These are phyloP conservation scores for Salvelinus namaycush DNA, from an alignment of 2,113 vertebrate species.

Conservation along the genomic window DNA sequence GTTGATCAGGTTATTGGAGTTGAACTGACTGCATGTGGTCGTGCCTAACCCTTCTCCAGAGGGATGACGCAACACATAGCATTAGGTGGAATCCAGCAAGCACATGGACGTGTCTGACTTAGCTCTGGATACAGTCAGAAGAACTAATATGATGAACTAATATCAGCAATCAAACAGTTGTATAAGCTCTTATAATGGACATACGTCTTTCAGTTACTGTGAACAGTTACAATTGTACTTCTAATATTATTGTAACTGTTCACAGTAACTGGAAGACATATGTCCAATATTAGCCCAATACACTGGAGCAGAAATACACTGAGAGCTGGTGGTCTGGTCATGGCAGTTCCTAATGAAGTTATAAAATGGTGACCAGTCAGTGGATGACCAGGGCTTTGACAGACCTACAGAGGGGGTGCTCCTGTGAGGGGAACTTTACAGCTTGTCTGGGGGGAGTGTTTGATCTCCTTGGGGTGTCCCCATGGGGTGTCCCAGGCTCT, in stretches of 20 bases:
- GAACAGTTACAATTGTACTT: not conserved
- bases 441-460: slow-evolving; percentile 1
- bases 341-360: not conserved
- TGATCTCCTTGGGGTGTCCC: slow-evolving; percentile 18
- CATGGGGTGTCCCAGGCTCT: slow-evolving; percentile 33
- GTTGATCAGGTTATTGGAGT: not conserved
- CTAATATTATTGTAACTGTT: not conserved
- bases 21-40: not conserved
- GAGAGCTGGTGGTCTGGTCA: not conserved
- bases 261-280: not conserved
- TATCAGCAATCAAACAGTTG: too few species aligned
- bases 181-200: too few species aligned
- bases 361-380: not conserved
- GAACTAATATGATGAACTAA: too few species aligned
- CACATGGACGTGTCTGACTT: too few species aligned
- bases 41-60: too few species aligned
- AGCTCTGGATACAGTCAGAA: too few species aligned
- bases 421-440: not conserved
- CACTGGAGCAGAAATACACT: not conserved
- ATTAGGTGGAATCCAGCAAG: too few species aligned
- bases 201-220: not conserved
- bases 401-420: not conserved
- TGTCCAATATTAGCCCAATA: not conserved
- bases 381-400: not conserved
- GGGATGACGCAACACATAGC: too few species aligned